Evolutionary conservation across 2,797 vertebrate genomes (phyloP), one percentile per base, ranked within the genome.

Genomic region (Neosilurus hyrtlii): DNA sequence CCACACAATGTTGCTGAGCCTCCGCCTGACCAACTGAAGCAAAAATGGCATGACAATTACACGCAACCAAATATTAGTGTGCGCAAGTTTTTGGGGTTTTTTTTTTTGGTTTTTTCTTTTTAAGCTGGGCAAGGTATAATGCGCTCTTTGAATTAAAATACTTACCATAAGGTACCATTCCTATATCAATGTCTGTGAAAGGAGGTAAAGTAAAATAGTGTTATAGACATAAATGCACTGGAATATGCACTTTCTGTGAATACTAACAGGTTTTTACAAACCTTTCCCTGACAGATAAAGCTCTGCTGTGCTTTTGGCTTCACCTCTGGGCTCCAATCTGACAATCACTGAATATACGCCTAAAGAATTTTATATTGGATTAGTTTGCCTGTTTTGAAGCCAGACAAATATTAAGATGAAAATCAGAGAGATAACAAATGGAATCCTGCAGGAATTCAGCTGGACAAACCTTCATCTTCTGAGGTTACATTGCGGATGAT

Each of bases 311-410:
- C 98, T 99, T 94, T 97, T 97, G 79, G 97, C 98, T 92, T 99
- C 98, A 84, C 98, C 98, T 92, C 97, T 94, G 88, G 97, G 97
- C 88, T 99, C 97, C 92, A 98, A 94, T 84, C 97, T 95, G 92
- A 98, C 97, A 94, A 99, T 99, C 87, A 99, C 97, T 79, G 97
- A 98, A 92, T 99, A 99, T 77, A 99, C 97, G 89, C 97, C 98
- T 99, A 92, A 75, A 93, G 91, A 88, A 93, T 93, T 89, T 92
- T 92, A 89, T 83, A 93, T 89, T 87, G 88, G 91, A 88, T 93
- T 89, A 90, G 89, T 86, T 91, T n/a, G 82, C 79, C 56, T 81
- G 43, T 79, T 67, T 82, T 84, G 26, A 56, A 70, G 80, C 59
- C 54, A 67, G 51, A 65, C 20, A 24, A 56, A 63, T 76, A 26